Percentiles rank a stretch among this genome's conserved stretches.
Conservation (phyloP, 2,797 vertebrate species). For the Sternotherus odoratus region DNA sequence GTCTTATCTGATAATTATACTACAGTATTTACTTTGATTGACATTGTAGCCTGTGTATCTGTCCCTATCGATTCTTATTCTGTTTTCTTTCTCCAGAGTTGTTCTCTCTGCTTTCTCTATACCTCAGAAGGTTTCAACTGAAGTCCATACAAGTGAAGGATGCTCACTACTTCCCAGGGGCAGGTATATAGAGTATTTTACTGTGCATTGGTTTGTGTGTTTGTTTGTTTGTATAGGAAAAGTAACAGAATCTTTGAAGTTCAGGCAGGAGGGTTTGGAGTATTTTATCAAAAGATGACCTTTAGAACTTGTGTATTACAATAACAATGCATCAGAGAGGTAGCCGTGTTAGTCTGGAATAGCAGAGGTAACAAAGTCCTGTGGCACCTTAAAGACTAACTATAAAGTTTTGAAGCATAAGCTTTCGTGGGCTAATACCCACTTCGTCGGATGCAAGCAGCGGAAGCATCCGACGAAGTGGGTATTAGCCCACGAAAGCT, state of each 20-base stretch:
- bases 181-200: not conserved
- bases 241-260: not conserved
- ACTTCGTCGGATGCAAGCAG: no score
- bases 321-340: not conserved
- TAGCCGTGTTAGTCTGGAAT: no score
- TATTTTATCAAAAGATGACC: conserved; percentile 8
- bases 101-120: not conserved
- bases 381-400: no score
- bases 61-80: not conserved
- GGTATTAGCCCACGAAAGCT: no score
- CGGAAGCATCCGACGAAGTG: no score
- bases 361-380: no score
- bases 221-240: not conserved
- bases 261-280: not conserved
- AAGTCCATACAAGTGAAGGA: not conserved
- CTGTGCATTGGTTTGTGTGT: no score
- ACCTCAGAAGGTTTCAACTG: not conserved
- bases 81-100: not conserved
- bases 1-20: not conserved
- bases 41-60: not conserved
- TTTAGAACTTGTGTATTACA: not conserved
- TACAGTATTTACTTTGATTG: not conserved
- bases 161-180: not conserved
- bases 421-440: no score
- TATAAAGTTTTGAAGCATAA: no score